Percentiles rank a stretch among this genome's conserved stretches.
These are phyloP conservation scores for Stegastes partitus DNA, from an alignment of 2,113 vertebrate species.

Conservation along the genomic window DNA sequence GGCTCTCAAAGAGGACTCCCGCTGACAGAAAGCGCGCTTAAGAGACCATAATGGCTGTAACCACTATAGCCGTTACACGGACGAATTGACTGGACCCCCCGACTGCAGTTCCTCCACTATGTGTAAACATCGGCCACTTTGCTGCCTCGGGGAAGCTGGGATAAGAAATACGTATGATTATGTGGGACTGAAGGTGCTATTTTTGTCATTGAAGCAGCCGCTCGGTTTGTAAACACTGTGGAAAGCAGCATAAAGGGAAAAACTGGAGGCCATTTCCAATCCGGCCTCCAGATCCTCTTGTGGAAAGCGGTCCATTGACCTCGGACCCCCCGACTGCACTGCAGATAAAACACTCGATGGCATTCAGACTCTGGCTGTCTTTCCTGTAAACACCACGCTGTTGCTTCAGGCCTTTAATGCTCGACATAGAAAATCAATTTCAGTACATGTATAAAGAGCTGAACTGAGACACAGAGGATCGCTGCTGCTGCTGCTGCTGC, in stretches of 20 bases:
- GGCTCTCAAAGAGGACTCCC: slow-evolving; percentile 81
- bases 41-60: slow-evolving; percentile 18
- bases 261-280: not conserved
- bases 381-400: slow-evolving; percentile 36
- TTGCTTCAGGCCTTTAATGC: slow-evolving; percentile 2
- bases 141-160: slow-evolving; percentile 11
- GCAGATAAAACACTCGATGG: slow-evolving; percentile 6
- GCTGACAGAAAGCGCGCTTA: slow-evolving; percentile 48
- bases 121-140: slow-evolving; percentile 44
- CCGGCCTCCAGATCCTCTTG: not conserved
- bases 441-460: not conserved
- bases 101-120: slow-evolving; percentile 5
- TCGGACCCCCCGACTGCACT: not conserved
- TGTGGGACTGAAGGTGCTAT: slow-evolving; percentile 12
- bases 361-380: slow-evolving; percentile 1
- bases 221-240: not conserved
- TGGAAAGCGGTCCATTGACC: slow-evolving; percentile 11
- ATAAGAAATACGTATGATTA: slow-evolving; percentile 8
- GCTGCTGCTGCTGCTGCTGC: slow-evolving; percentile 2
- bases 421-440: slow-evolving; percentile 30
- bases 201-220: slow-evolving; percentile 15
- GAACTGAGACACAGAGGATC: not conserved
- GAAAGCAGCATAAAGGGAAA: slow-evolving; percentile 16
- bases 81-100: slow-evolving; percentile 22
- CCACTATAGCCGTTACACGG: not conserved